Base-by-base conservation (phyloP, 2,113 vertebrate species). In the Sigmodon hispidus region DNA sequence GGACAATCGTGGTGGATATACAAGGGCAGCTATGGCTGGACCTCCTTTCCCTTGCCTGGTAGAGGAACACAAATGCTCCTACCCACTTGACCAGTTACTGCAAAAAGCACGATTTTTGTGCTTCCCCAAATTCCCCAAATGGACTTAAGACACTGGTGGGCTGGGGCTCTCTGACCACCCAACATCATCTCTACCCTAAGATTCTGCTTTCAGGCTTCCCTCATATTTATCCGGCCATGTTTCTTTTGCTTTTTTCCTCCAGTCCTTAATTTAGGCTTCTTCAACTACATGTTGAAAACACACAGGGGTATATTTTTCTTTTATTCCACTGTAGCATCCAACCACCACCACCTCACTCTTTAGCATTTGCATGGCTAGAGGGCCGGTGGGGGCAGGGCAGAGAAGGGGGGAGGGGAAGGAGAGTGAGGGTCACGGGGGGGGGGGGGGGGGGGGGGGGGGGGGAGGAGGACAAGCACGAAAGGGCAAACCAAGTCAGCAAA, bases 191-290 rank as follows among this genome's bases (percentile, higher is more conserved):
- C 85, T 59, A 77, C 73, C 55, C 65, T 7, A 48, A 70, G 89
- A 43, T 67, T 79, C 0, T 13, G 31, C 83, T 48, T 69, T 9
- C 91, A 48, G 45, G 40, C 48, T 57, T 83, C 2, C 0, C 43
- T 90, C 61, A 61, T 50, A 5, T 59, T 31, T 40, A 36, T 36
- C 91, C 26, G 63, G 88, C n/a, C 40, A 26, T 26, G n/a, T 65
- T 73, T 85, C 86, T 55, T 84, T 26, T 12, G 16, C 70, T 93
- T 75, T 50, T 15, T 16, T 4, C 19, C 7, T 4, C 87, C 34
- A 13, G 48, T 57, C 52, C 73, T 89, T 88, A 85, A 86, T 95
- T 91, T 59, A 83, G 70, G n/a, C 29, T n/a, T 81, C 70, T 92
- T 69, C 65, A 75, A 70, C 70, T 83, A 45, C 24, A 26, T 16